phyloP scores from a whole-genome alignment of 2,113 vertebrate species.

The Diphyllodes magnificus region DNA sequence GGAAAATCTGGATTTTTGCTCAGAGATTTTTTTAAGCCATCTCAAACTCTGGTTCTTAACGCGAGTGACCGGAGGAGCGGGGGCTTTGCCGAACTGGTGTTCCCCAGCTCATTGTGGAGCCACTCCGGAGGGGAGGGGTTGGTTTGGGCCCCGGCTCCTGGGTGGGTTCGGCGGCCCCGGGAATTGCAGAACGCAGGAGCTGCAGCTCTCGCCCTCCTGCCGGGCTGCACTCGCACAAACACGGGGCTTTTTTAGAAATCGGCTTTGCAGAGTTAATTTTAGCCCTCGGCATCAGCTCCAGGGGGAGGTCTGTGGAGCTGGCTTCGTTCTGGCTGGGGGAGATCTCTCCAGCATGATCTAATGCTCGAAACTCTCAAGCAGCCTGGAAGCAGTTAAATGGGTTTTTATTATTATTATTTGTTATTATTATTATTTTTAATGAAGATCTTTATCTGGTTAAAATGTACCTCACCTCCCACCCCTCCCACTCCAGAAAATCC shows the following conservation, averaged over 20 bases:
- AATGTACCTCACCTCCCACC: background rate
- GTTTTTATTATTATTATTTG: background rate
- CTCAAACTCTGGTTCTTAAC: background rate
- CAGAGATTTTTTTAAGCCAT: background rate
- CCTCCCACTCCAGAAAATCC: background rate
- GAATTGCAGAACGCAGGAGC: background rate
- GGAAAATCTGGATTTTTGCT: background rate
- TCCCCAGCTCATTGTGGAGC: background rate
- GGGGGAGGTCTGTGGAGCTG: conserved; percentile 16
- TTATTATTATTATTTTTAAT: background rate
- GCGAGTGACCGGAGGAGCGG: background rate
- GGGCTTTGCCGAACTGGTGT: background rate
- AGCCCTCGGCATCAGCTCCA: background rate
- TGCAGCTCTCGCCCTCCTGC: background rate
- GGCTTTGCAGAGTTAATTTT: conserved; percentile 34
- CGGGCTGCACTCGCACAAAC: background rate
- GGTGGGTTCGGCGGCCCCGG: background rate
- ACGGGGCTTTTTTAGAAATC: background rate
- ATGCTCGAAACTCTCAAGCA: conserved; percentile 26
- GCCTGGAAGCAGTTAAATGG: conserved; percentile 13
- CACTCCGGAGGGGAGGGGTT: background rate
- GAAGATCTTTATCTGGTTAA: conserved; percentile 18
- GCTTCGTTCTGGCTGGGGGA: background rate
- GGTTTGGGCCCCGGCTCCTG: background rate
- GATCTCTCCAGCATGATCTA: conserved; percentile 33